phyloP scores from a whole-genome alignment of 2,113 vertebrate species.

The Atherinomorus stipes region DNA sequence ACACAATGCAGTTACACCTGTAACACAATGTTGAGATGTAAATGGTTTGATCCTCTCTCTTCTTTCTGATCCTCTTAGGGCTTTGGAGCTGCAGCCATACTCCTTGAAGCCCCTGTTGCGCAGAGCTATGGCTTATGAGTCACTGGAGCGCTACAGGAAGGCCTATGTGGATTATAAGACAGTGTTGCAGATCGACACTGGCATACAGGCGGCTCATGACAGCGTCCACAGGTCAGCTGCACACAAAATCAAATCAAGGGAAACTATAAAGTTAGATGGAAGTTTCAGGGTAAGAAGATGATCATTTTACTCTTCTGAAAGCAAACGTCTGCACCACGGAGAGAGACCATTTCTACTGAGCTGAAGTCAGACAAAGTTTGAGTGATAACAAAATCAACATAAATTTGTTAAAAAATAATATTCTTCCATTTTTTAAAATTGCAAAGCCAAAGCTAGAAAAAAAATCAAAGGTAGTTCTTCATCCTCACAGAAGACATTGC shows the following conservation, averaged over 20 bases:
- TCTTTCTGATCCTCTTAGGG: slow-evolving; percentile 83
- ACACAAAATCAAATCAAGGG: neutral
- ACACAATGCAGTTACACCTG: slow-evolving; percentile 5
- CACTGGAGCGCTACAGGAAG: slow-evolving; percentile 90
- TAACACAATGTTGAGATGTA: slow-evolving; percentile 14
- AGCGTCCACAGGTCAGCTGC: slow-evolving; percentile 89
- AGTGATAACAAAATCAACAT: neutral
- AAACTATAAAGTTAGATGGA: neutral
- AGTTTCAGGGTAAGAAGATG: neutral
- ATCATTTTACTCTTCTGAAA: slow-evolving; percentile 10
- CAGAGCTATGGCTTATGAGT: slow-evolving; percentile 92
- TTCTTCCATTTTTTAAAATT: too few relatives aligned
- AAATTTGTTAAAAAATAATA: too few relatives aligned
- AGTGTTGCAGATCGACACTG: slow-evolving; percentile 91
- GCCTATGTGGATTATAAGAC: slow-evolving; percentile 97
- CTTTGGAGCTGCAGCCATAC: slow-evolving; percentile 92
- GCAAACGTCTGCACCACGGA: neutral
- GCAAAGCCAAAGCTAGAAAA: too few relatives aligned
- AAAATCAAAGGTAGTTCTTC: too few relatives aligned
- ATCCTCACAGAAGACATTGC: too few relatives aligned
- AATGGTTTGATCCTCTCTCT: slow-evolving; percentile 47
- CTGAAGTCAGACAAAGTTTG: neutral
- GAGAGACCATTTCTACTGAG: neutral
- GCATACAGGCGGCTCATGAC: slow-evolving; percentile 89
- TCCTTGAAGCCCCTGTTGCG: slow-evolving; percentile 93